Conservation (phyloP, 2,797 vertebrate species). For the Podarcis siculus region DNA sequence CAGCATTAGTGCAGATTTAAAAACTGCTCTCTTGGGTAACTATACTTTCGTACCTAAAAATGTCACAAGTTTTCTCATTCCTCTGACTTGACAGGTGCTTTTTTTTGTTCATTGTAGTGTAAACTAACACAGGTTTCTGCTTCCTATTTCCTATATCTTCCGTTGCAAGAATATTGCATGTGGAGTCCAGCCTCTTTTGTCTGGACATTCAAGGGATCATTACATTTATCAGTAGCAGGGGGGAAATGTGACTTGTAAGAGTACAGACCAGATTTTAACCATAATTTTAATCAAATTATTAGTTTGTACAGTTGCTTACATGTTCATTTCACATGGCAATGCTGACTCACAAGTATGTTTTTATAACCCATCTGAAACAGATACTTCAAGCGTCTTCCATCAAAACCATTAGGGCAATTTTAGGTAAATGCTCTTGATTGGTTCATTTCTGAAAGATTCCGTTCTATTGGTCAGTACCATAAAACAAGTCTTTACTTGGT, state of each 20-base stretch:
- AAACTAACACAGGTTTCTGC: background rate
- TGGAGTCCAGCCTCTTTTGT: background rate
- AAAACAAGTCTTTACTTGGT: background rate
- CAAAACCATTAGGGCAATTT: background rate
- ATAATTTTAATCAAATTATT: background rate
- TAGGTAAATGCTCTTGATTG: background rate
- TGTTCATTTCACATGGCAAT: background rate
- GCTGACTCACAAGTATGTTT: background rate
- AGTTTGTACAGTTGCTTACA: constrained; percentile 6
- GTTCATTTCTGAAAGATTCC: background rate
- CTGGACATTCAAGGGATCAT: background rate
- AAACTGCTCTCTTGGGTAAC: background rate
- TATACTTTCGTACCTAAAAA: background rate
- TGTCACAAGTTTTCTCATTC: background rate
- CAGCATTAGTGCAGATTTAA: background rate
- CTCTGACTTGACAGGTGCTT: background rate
- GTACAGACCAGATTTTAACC: background rate
- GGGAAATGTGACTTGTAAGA: background rate
- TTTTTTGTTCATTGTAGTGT: background rate
- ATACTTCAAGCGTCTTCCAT: background rate
- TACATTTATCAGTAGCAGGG: background rate
- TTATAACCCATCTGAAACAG: background rate
- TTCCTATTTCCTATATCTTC: background rate
- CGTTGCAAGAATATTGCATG: background rate
- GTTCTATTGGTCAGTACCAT: background rate